Evolutionary conservation across 2,888 invertebrate genomes (phyloP), one percentile per base, ranked within the genome.

Genomic region (Sialis fuliginosa): DNA sequence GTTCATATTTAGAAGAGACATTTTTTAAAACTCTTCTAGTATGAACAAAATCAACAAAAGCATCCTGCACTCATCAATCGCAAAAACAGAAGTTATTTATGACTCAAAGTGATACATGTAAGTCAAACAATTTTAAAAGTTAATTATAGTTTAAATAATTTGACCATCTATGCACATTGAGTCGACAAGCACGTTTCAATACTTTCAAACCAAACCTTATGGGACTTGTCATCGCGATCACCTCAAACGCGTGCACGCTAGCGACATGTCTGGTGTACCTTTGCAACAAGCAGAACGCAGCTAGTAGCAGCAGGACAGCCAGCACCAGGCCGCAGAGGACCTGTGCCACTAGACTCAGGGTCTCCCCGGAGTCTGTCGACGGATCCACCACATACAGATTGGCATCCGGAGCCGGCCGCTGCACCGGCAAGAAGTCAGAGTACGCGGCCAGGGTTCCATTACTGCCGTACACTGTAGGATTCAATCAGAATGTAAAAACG

Each of bases 351-450:
- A 81, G 66, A 54, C 78, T 77, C 7, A 81, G 56, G 1, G 67
- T 62, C 42, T 66, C 63, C 13, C 62, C 56, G 39, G 66, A 60
- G 33, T 66, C 62, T 1, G 63, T 63, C 10, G 12, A 67, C 4
- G 62, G 60, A 30, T 62, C 60, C 3, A 63, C 51, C 3, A 59
- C 56, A 31, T 52, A 10, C n/a, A 10, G 33, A 6, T 32, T 39
- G 7, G 22, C 6, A 45, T 45, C 45, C 4, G 79, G 71, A n/a
- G 84, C 82, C 0, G 84, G 82, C 58, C 76, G 79, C 54, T 87
- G 69, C 42, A 79, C 72, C 53, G 75, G 74, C 52, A 88, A 75
- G 60, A 85, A 90, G 49, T 75, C 76, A 57, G 87, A 89, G 59
- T 79, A 88, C 5, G 81, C 72, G 1, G 79, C 69, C 51, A 81